Conservation (phyloP, 2,888 invertebrate species). For the Timema cristinae region DNA sequence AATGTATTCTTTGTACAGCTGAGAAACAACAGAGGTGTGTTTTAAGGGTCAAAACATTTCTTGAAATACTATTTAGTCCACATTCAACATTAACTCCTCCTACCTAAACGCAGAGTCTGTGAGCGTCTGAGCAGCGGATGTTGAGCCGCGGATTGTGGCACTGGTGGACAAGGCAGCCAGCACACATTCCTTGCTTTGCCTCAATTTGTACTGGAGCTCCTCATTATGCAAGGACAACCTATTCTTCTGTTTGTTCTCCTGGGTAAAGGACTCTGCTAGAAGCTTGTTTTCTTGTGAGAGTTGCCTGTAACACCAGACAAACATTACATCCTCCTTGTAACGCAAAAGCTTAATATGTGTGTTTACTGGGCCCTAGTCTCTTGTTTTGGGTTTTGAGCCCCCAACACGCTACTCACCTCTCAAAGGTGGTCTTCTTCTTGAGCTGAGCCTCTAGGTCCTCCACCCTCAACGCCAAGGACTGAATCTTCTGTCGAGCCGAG, state of each 20-base stretch:
- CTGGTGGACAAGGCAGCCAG: slow-evolving; percentile 30
- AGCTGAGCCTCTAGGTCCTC: slow-evolving; percentile 79
- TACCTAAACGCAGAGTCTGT: background rate
- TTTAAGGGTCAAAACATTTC: no score
- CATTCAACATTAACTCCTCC: no score
- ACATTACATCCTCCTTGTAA: slow-evolving; percentile 3
- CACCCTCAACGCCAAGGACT: slow-evolving; percentile 72
- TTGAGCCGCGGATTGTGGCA: background rate
- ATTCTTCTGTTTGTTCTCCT: slow-evolving; percentile 74
- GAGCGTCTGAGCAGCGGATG: background rate
- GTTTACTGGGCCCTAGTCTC: no score
- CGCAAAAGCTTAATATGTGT: no score
- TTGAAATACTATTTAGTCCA: no score
- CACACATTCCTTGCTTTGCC: slow-evolving; percentile 55
- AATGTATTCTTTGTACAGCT: no score
- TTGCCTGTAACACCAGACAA: slow-evolving; percentile 50
- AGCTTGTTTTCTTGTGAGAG: slow-evolving; percentile 66
- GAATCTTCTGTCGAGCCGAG: slow-evolving; percentile 67
- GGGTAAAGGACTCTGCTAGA: slow-evolving; percentile 63
- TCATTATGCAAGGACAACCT: slow-evolving; percentile 79
- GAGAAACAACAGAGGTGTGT: no score
- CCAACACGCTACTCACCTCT: slow-evolving; percentile 52
- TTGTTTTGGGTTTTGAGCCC: no score
- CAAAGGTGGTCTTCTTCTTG: slow-evolving; percentile 64
- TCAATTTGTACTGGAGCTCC: slow-evolving; percentile 80